A percentile compares a stretch with the other conserved stretches of the same genome.
These are phyloP conservation scores for Scopus umbretta DNA, from an alignment of 2,113 vertebrate genomes.

Conservation along the genomic window DNA sequence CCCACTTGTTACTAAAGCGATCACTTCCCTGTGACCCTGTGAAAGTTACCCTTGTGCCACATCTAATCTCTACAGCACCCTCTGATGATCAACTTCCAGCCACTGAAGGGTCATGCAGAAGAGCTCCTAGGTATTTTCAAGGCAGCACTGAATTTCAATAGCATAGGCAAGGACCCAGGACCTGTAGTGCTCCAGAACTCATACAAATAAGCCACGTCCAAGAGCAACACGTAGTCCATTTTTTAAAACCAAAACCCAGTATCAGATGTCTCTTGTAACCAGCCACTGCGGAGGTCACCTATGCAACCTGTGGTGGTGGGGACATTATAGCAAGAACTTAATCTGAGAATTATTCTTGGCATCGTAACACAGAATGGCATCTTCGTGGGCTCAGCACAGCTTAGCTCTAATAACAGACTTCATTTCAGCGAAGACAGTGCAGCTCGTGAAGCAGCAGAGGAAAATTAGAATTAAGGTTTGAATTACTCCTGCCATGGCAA, in stretches of 20 bases:
- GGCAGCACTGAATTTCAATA: neutral
- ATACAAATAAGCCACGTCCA: neutral
- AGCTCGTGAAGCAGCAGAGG: neutral
- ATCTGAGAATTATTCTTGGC: neutral
- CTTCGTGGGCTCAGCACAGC: neutral
- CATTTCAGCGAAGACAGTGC: fast-evolving
- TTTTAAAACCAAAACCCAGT: neutral
- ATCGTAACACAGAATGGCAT: neutral
- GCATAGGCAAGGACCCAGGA: neutral
- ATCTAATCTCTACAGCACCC: fast-evolving
- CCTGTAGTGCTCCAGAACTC: neutral
- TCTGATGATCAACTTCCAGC: neutral
- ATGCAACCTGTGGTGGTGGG: fast-evolving
- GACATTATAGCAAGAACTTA: neutral
- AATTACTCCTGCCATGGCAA: neutral
- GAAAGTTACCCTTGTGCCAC: neutral
- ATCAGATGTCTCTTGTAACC: neutral
- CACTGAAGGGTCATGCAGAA: fast-evolving
- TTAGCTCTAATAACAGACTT: neutral
- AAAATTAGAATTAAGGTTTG: neutral
- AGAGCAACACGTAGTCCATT: neutral
- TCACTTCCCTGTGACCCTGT: neutral
- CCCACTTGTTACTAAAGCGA: neutral
- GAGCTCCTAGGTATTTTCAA: neutral
- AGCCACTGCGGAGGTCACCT: fast-evolving